Percentiles rank a stretch among this genome's conserved stretches.
These are phyloP conservation scores for Eupithecia tripunctaria DNA, from an alignment of 2,888 invertebrate species.

Conservation along the genomic window DNA sequence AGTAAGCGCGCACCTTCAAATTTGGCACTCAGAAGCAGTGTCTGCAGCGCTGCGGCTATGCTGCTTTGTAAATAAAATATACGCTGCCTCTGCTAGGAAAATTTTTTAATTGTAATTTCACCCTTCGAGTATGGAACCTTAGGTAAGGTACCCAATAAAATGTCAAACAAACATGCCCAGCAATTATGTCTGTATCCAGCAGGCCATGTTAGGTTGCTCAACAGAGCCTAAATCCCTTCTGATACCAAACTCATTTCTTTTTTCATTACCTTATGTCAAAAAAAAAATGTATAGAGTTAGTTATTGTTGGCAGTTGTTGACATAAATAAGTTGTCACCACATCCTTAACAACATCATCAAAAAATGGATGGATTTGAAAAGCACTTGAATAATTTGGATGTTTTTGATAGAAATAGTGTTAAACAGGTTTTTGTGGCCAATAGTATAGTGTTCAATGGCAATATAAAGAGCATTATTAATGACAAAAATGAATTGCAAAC, in stretches of 20 bases:
- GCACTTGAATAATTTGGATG: conserved; percentile 55
- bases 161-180: no score
- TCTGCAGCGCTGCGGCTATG: no score
- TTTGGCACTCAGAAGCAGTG: no score
- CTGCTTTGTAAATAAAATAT: no score
- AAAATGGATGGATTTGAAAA: conserved; percentile 57
- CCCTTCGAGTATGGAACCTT: no score
- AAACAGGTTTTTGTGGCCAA: conserved; percentile 53
- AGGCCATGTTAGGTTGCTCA: no score
- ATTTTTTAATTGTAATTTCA: no score
- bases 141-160: no score
- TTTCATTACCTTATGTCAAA: not conserved
- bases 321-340: not conserved
- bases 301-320: not conserved
- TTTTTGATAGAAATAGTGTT: conserved; percentile 55
- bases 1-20: no score
- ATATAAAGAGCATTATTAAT: conserved; percentile 41
- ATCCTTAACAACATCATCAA: not conserved
- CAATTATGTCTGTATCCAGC: no score
- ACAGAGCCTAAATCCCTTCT: not conserved
- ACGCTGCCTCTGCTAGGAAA: no score
- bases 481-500: conserved; percentile 29
- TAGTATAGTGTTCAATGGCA: conserved; percentile 54
- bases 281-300: not conserved
- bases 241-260: not conserved